Evolutionary conservation across 2,797 vertebrate genomes (phyloP), one percentile per base, ranked within the genome.

Genomic region (Enteromius unitaeniatus): DNA sequence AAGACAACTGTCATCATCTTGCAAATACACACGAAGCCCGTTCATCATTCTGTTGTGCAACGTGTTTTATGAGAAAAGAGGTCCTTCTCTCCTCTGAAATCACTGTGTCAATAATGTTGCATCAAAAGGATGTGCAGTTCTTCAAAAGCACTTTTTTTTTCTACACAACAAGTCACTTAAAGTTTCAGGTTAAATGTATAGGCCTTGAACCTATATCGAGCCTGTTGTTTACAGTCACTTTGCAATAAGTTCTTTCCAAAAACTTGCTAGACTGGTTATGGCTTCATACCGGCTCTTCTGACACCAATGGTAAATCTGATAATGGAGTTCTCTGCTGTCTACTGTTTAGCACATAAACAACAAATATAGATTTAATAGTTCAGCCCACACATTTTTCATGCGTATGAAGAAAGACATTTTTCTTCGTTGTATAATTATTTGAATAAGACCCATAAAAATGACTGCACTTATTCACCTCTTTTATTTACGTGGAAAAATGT

Each of bases 61-160:
- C 28, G 11, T 21, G 1, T 31, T 82, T 76, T 31, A 64, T 53
- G 11, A 68, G 81, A 82, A 82, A 31, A 42, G 60, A 11, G 45
- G 42, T 2, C 1, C 15, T 68, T 82, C 11, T 21, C 6, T 31
- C 4, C 26, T 40, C 3, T 82, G 34, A n/a, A 14, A 13, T 53
- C 15, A 65, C n/a, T 51, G 42, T 40, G n/a, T 49, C n/a, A 51
- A 74, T 14, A 15, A 28, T 49, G 55, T 67, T 79, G 60, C 21
- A 23, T 82, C 28, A 53, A 10, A 73, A 73, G 42, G 2, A 2
- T 51, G 45, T 74, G 28, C 6, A 51, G 40, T 82, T 74, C 28
- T 58, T 49, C 19, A 19, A 37, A 37, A 62, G 31, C 68, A 23
- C 26, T n/a, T 1, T 53, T 79, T 26, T 7, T 42, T 79, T 6